Evolutionary conservation across 2,797 vertebrate species (phyloP), one percentile per base, ranked within the genome.

Genomic region (Cheirogaleus major): DNA sequence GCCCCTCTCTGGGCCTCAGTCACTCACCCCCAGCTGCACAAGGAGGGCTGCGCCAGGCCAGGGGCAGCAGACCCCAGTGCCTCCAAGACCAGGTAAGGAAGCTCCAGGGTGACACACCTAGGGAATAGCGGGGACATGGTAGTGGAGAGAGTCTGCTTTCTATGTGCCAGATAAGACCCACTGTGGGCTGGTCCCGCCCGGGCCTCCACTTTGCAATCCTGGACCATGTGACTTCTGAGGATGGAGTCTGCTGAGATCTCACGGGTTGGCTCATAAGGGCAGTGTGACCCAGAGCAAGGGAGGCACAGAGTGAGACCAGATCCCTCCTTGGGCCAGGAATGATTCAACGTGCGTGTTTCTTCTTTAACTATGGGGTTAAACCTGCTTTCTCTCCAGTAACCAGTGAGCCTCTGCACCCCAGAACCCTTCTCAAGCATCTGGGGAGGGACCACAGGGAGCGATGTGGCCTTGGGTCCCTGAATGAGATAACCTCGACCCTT

Each of bases 121-220:
- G 30, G 14, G 11, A 38, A 52, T 0, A 0, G 43, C 1, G 7
- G 81, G 7, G 17, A 11, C 0, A 1, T 12, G 11, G 18, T 14
- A 17, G 59, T 15, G 63, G 43, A 43, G 32, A 63, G 30, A 59
- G 12, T 18, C 48, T 1, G 38, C 17, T 43, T 23, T 59, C 63
- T 63, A 20, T 18, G 18, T 27, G 11, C 65, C 65, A 50, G 61
- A 43, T 1, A 4, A 23, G 30, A 32, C n/a, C 18, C 38, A 14
- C 7, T 22, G 12, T 35, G 30, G 4, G 11, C 7, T 0, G 5
- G 30, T 30, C 3, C 3, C 4, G 2, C 81, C 30, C 0, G 14
- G 22, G 8, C 11, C 30, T 70, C 38, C 63, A 11, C 20, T 3
- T 35, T 23, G 11, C 38, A 27, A 1, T 55, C 63, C n/a, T 30